Evolutionary conservation across 2,888 invertebrate genomes (phyloP), one percentile per base, ranked within the genome.

Genomic region (Caenorhabditis drosophilae): DNA sequence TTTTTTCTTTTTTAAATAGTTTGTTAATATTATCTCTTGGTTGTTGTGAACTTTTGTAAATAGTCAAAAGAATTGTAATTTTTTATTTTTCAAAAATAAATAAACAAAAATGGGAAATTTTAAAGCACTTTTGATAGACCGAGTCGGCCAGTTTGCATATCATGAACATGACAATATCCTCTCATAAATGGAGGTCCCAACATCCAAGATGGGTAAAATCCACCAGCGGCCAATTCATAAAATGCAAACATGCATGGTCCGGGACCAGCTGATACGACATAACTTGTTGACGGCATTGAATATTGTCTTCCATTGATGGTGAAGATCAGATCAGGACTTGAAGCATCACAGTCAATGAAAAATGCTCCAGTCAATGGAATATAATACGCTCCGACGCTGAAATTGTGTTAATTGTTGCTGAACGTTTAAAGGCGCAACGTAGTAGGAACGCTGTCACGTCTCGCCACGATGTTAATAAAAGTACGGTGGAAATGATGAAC

Each of bases 371-470:
- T 63, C 9, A 57, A 27, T 18, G 70, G 52, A 16, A 72, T 53
- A 46, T 66, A 76, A 11, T 58, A 71, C 15, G 77, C 78, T 18
- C 78, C 78, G 23, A 77, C 71, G 15, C 73, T 73, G 56, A 44
- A 70, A 56, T 26, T 18, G 26, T 40, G 16, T 15, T 15, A 9
- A 3, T 49, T 26, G 9, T 18, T 15, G 6, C 2, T 4, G 26
- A 18, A 16, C 9, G 11, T 25, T 23, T 54, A 16, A 11, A 38
- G 15, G 15, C 6, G 6, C 6, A 6, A 38, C 18, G 18, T 38
- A 16, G 38, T 9, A 22, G 9, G 9, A 16, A 11, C 18, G 9
- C 9, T 9, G 41, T 41, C 41, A 41, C 41, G 41, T 1, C 1
- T 22, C n/a, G n/a, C n/a, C n/a, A n/a, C n/a, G n/a, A n/a, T n/a